Evolutionary conservation across 2,888 invertebrate species (phyloP), one percentile per base, ranked within the genome.

Genomic region (Lamproptera curius): DNA sequence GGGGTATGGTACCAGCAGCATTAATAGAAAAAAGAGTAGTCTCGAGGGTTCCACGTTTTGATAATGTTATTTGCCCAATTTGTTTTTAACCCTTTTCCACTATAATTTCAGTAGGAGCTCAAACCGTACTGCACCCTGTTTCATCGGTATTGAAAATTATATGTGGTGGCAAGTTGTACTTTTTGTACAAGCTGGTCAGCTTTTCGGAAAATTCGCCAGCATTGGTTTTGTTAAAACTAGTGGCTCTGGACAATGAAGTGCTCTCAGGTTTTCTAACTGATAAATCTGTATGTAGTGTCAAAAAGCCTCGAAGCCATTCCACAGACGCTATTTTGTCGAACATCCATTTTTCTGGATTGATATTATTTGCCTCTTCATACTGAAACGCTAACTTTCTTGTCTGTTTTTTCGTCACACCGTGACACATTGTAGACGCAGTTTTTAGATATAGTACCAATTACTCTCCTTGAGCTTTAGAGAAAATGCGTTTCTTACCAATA

Each of bases 51-150:
- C 50, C 54, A 52, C 50, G 52, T 42, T 56, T 54, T 9, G 45
- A 54, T 44, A 50, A 52, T 9, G 52, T 54, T 38, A 36, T 46
- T 50, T 52, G 50, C 15, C 54, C 54, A 47, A 56, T 52, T 56
- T 56, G 54, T 43, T 52, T 52, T 3, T 45, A 26, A 16, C 45
- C 46, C 45, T 48, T 53, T 14, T 36, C 23, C 47, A 53, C 53
- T n/a, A 55, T 26, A 11, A 54, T 50, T 53, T 37, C 50, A 20
- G 42, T 49, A 17, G 46, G 44, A 14, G 39, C 46, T 33, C 52
- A 46, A 28, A 54, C 50, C 28, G 54, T 50, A 9, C 1, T 10
- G 11, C 37, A 9, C 11, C 45, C 33, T 33, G 38, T 45, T 45
- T 45, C 38, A 33, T 38, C 48, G 14, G 37, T 38, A 38, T 48